Conservation (phyloP, 2,113 vertebrate species). For the Rhodinocichla rosea region DNA sequence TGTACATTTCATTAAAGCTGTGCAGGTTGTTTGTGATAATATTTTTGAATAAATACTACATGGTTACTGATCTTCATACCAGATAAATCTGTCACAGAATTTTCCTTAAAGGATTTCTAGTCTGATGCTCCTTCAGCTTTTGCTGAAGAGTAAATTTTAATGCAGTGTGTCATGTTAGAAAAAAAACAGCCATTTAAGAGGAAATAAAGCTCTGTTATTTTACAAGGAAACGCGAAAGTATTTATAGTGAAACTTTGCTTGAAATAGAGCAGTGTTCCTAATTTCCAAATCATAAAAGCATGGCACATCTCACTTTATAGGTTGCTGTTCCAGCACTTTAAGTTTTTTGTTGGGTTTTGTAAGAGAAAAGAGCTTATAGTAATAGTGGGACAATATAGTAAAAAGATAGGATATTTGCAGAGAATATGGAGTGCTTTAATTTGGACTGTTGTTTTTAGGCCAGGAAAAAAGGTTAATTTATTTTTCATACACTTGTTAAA, state of each 20-base stretch:
- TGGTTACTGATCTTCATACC: not conserved
- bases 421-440: not conserved
- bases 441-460: not conserved
- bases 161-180: not conserved
- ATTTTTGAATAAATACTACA: not conserved
- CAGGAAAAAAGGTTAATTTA: slow-evolving; percentile 8
- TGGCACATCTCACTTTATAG: not conserved
- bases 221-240: not conserved
- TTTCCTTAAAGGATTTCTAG: not conserved
- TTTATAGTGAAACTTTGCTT: slow-evolving; percentile 17
- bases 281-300: not conserved
- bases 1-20: not conserved
- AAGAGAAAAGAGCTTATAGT: not conserved
- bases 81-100: not conserved
- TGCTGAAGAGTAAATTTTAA: not conserved
- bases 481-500: not conserved
- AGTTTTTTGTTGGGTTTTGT: not conserved
- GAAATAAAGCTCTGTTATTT: not conserved
- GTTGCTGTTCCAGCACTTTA: not conserved
- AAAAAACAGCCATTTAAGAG: not conserved
- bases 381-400: not conserved
- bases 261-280: not conserved
- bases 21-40: not conserved
- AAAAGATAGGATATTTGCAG: not conserved
- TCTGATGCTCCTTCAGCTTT: not conserved